These are phyloP conservation scores for Caenorhabditis auriculariae DNA, from an alignment of 2,888 invertebrate genomes.

Conservation along the genomic window DNA sequence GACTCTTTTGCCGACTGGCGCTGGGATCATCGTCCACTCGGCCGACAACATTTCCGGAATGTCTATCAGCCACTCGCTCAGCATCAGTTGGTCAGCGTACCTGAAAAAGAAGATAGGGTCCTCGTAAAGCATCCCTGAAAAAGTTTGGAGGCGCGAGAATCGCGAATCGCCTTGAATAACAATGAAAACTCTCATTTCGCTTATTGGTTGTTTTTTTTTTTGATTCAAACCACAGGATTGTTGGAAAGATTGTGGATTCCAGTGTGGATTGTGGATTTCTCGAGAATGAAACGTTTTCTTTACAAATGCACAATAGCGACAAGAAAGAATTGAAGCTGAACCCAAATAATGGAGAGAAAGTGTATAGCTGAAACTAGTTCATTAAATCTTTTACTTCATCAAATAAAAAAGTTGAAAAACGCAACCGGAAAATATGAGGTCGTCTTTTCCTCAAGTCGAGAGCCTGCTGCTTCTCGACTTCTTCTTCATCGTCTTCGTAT, in stretches of 20 bases:
- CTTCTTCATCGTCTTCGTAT: slow-evolving; percentile 75
- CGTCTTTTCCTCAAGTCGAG: no score
- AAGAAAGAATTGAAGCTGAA: no score
- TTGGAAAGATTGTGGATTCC: no score
- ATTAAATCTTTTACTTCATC: no score
- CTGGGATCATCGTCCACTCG: slow-evolving; percentile 71
- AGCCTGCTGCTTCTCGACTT: slow-evolving; percentile 8
- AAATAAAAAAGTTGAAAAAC: no score
- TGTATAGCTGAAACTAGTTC: no score
- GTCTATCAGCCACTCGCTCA: slow-evolving; percentile 90
- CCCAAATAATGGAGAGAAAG: no score
- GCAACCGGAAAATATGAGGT: no score
- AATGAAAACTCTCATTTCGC: slow-evolving; percentile 1
- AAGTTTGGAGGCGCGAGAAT: neutral
- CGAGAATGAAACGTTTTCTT: no score
- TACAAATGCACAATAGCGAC: no score
- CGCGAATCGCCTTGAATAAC: neutral
- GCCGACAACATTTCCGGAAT: slow-evolving; percentile 71
- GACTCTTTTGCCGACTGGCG: slow-evolving; percentile 81
- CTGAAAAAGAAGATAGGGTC: slow-evolving; percentile 8
- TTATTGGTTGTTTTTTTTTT: neutral
- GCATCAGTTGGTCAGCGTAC: slow-evolving; percentile 71
- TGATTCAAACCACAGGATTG: no score
- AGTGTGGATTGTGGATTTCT: no score
- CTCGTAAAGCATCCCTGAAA: neutral